Percentiles rank a stretch among this genome's conserved stretches.
Conservation (phyloP, 2,888 invertebrate genomes). For the Lasioglossum malachurum region DNA sequence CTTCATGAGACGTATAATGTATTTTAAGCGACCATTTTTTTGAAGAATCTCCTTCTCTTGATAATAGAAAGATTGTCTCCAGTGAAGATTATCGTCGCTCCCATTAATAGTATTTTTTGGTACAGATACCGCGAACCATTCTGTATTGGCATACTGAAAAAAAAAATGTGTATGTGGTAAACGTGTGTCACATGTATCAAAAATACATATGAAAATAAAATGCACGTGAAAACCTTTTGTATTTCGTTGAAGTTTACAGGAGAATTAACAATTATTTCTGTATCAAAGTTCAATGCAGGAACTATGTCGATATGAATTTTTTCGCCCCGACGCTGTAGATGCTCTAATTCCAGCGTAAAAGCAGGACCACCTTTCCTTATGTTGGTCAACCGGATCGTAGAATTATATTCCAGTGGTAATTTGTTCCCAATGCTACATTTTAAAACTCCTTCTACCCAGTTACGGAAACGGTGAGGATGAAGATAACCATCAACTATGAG, state of each 20-base stretch:
- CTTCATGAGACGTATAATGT: conserved; percentile 75
- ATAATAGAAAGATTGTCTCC: conserved; percentile 87
- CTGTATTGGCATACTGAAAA: conserved; percentile 69
- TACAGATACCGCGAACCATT: conserved; percentile 87
- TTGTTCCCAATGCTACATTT: conserved; percentile 81
- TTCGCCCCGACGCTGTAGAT: conserved; percentile 66
- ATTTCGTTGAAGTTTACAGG: background rate
- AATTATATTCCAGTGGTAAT: conserved; percentile 10
- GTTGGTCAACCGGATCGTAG: conserved; percentile 71
- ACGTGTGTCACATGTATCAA: background rate
- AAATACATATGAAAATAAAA: background rate
- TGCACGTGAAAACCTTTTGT: background rate
- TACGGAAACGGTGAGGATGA: conserved; percentile 85
- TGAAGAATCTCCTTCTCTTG: conserved; percentile 86
- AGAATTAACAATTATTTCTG: background rate
- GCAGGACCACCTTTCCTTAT: conserved; percentile 86
- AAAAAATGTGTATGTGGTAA: background rate
- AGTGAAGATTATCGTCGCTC: conserved; percentile 80
- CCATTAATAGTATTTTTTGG: conserved; percentile 23
- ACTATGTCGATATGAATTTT: conserved; percentile 86
- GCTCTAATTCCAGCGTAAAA: conserved; percentile 85
- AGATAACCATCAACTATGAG: conserved; percentile 86
- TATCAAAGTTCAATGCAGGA: conserved; percentile 76
- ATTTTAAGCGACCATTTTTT: conserved; percentile 77
- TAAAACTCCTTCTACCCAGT: conserved; percentile 87